Percentiles rank a stretch among this genome's conserved stretches.
phyloP scores from a whole-genome alignment of 2,113 vertebrate species.

The Haliaeetus leucogaster region DNA sequence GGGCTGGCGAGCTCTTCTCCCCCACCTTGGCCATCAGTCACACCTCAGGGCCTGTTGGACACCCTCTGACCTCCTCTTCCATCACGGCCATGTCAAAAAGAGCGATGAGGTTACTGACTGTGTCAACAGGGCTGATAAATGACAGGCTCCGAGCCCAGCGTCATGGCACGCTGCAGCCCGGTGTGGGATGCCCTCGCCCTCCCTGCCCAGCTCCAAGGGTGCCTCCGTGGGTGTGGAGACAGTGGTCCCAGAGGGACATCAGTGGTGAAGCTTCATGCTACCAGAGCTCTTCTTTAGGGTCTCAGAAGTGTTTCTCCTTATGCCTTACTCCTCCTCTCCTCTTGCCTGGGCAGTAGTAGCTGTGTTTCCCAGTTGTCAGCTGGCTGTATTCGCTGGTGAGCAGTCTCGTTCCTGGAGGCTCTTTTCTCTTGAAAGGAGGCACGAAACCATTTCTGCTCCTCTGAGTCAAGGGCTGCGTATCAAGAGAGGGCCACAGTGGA shows the following conservation, averaged over 20 bases:
- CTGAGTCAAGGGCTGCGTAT: neutral
- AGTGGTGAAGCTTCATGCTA: neutral
- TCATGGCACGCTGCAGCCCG: neutral
- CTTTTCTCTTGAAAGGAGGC: neutral
- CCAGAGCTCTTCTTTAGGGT: neutral
- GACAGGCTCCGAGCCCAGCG: neutral
- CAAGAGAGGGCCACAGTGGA: no score
- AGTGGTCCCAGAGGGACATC: neutral
- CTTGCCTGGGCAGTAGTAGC: neutral
- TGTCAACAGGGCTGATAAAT: conserved; percentile 1
- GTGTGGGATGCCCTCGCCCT: fast-evolving
- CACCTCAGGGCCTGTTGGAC: neutral
- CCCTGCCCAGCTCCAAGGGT: neutral
- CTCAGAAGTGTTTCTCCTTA: neutral
- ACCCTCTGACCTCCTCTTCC: neutral
- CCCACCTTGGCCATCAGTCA: fast-evolving
- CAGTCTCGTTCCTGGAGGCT: neutral
- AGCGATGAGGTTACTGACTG: neutral
- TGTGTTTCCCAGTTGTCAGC: neutral
- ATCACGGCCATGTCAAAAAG: neutral
- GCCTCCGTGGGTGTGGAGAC: neutral
- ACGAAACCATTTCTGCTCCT: neutral
- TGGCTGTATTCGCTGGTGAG: neutral
- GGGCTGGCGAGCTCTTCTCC: neutral
- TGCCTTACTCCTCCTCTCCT: neutral